Conservation (phyloP, 2,797 vertebrate species). For the Acanthurus lineatus region DNA sequence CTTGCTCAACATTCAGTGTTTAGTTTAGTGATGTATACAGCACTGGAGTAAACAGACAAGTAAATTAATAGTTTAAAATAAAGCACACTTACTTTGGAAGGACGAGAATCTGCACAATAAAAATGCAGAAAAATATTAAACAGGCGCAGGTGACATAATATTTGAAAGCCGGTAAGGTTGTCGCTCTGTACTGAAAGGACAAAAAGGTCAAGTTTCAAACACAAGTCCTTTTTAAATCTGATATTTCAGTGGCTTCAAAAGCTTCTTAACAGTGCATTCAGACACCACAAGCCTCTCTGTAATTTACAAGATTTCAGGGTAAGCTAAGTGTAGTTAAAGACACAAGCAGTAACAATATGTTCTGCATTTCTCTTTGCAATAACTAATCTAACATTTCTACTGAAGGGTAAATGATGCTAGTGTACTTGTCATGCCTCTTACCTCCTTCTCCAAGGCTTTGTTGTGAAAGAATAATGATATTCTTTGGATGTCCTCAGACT, state of each 20-base stretch:
- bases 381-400: not conserved
- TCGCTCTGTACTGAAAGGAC: conserved; percentile 90
- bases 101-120: conserved; percentile 94
- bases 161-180: conserved; percentile 94
- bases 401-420: not conserved
- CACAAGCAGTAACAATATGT: not conserved
- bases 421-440: conserved; percentile 76
- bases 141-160: conserved; percentile 96
- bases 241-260: conserved; percentile 32
- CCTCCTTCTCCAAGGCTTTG: conserved; percentile 94
- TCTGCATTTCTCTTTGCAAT: conserved; percentile 8
- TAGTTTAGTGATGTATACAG: too few relatives aligned
- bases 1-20: not conserved
- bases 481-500: conserved; percentile 96
- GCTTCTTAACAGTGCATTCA: conserved; percentile 6
- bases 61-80: not conserved
- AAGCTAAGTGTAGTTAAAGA: not conserved
- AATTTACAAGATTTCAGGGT: conserved; percentile 24
- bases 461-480: conserved; percentile 97
- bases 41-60: not conserved
- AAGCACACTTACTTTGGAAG: conserved; percentile 91
- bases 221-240: conserved; percentile 25
- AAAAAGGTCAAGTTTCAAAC: conserved; percentile 34
- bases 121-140: conserved; percentile 96
- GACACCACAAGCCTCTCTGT: not conserved